These are phyloP conservation scores for Patella caerulea DNA, from an alignment of 2,888 invertebrate species.

Conservation along the genomic window DNA sequence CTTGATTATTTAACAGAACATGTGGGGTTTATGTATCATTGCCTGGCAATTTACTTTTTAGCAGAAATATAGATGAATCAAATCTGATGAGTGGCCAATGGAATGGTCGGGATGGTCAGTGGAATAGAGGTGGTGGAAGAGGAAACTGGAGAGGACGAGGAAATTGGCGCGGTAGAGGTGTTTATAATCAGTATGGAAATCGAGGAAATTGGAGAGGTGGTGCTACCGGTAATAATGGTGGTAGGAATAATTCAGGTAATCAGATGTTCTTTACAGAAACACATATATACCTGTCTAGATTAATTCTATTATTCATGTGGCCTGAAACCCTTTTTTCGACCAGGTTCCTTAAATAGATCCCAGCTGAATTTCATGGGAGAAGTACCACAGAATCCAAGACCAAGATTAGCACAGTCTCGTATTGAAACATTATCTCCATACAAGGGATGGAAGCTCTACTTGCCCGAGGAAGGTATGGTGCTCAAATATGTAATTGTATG, in stretches of 20 bases:
- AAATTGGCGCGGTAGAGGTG: slow-evolving; percentile 46
- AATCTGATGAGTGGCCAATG: neutral
- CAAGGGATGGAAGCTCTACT: slow-evolving; percentile 85
- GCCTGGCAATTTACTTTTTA: no score
- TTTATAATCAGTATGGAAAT: slow-evolving; percentile 53
- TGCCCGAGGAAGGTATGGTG: slow-evolving; percentile 78
- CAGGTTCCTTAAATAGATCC: neutral
- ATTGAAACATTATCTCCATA: slow-evolving; percentile 73
- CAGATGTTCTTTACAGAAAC: no score
- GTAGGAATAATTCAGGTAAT: neutral
- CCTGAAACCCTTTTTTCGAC: no score
- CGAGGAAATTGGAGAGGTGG: slow-evolving; percentile 39
- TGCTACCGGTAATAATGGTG: slow-evolving; percentile 5
- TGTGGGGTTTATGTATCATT: no score
- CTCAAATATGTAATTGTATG: no score
- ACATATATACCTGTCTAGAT: no score
- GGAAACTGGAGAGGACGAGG: slow-evolving; percentile 37
- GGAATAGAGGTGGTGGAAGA: slow-evolving; percentile 19
- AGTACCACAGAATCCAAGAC: slow-evolving; percentile 37
- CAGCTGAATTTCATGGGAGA: slow-evolving; percentile 45
- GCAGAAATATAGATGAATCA: neutral
- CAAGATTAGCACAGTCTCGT: slow-evolving; percentile 53
- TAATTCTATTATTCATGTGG: no score
- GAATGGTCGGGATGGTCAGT: neutral
- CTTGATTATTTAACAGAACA: no score